Percentiles rank a stretch among this genome's conserved stretches.
phyloP scores from a whole-genome alignment of 2,113 vertebrate species.

The Eretmochelys imbricata region DNA sequence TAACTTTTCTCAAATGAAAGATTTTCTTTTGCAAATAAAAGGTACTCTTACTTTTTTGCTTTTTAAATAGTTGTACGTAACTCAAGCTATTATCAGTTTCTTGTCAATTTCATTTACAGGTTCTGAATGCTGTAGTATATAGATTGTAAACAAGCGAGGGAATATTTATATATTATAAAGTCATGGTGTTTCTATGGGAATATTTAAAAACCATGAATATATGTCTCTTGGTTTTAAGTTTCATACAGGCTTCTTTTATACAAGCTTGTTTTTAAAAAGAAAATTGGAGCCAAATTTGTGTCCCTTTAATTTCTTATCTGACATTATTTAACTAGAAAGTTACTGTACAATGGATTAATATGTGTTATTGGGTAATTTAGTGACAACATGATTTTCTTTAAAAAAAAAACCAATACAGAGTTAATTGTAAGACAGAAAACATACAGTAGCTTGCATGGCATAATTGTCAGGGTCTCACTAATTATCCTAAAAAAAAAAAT shows the following conservation, averaged over 20 bases:
- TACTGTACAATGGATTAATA: background rate
- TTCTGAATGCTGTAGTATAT: background rate
- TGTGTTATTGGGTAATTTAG: background rate
- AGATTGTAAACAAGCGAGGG: background rate
- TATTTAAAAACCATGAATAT: background rate
- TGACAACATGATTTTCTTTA: background rate
- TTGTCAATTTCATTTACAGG: background rate
- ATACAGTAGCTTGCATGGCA: background rate
- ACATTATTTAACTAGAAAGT: background rate
- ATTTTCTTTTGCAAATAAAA: too few relatives aligned
- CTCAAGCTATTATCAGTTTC: background rate
- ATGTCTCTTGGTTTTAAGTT: background rate
- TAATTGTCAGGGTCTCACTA: background rate
- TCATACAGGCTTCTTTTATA: background rate
- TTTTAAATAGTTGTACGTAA: too few relatives aligned
- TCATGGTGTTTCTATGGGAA: background rate
- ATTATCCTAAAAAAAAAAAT: background rate
- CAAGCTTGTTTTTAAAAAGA: background rate
- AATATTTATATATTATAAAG: background rate
- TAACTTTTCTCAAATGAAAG: too few relatives aligned
- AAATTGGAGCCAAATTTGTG: background rate
- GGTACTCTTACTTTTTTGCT: too few relatives aligned
- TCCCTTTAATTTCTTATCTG: background rate
- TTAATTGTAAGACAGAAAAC: background rate
- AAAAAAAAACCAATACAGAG: background rate